Evolutionary conservation across 2,888 invertebrate species (phyloP), one percentile per base, ranked within the genome.

Genomic region (Cyaniris semiargus): DNA sequence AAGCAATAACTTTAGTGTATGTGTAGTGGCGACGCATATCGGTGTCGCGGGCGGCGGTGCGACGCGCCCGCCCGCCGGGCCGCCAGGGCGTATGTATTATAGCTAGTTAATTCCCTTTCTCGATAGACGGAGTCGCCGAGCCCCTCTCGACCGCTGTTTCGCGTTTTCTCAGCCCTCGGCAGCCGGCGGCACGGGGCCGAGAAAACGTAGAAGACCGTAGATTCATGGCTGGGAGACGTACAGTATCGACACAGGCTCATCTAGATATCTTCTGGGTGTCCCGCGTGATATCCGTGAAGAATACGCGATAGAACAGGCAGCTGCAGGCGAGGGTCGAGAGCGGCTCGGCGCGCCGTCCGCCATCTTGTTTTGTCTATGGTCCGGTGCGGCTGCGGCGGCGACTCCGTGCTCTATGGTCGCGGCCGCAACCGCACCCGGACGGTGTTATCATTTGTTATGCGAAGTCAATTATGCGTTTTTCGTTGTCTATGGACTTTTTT

Each of bases 41-140:
- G n/a, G n/a, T 81, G 79, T 78, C 80, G 80, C 80, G 75, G 53
- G 71, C 56, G 75, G 74, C 56, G 75, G 75, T 76, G 70, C 53
- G 72, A 70, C 53, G 58, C 72, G 75, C 70, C 70, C 74, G 76
- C 74, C 13, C 72, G 78, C 58, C 76, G 79, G 76, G 78, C 79
- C 77, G 78, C 44, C 72, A 80, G 79, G 77, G 76, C 48, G 77
- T 78, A 79, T 79, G 85, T 88, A 86, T 83, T 83, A 85, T 88
- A 87, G 85, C 81, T 89, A 89, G 88, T 84, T 84, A 86, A 86
- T 83, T 83, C 79, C 79, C 79, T 81, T 79, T 80, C 78, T 80
- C 58, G 79, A 82, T 80, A 81, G 80, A 78, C 70, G 81, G 78
- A 79, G 80, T 81, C 23, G 70, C 31, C 71, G 70, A 83, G 82